Conservation (phyloP, 2,888 invertebrate species). For the Anagyrus pseudococci region DNA sequence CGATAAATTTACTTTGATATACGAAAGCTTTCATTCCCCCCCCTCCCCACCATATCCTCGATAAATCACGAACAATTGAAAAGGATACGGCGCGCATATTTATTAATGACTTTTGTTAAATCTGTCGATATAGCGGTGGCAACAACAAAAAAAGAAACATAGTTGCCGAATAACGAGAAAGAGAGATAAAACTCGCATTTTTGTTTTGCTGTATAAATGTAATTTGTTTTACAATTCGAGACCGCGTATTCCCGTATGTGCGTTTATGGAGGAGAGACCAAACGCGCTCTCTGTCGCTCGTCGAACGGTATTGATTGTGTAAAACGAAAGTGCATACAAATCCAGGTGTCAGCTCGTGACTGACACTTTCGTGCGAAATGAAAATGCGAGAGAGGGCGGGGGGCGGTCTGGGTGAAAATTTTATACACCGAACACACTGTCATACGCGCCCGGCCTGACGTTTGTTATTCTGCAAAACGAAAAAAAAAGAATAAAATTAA, state of each 20-base stretch:
- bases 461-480: neutral
- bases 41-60: no score
- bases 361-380: slow-evolving; percentile 27
- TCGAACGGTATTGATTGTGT: slow-evolving; percentile 21
- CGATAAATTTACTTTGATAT: neutral
- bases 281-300: neutral
- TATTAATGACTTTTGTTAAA: neutral
- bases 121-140: neutral
- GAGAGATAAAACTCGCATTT: slow-evolving; percentile 7
- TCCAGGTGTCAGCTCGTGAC: slow-evolving; percentile 10
- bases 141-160: no score
- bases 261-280: neutral
- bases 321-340: slow-evolving; percentile 26
- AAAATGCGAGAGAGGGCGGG: slow-evolving; percentile 16
- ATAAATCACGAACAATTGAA: neutral
- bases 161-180: neutral
- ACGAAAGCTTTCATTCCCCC: no score
- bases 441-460: slow-evolving; percentile 3
- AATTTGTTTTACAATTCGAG: slow-evolving; percentile 14
- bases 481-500: slow-evolving; percentile 33
- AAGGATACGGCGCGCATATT: neutral
- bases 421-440: neutral
- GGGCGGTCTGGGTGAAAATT: slow-evolving; percentile 8
- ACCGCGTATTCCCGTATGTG: neutral
- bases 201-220: slow-evolving; percentile 13